Evolutionary conservation across 2,797 vertebrate species (phyloP).

Genomic region (Epinephelus coioides): DNA sequence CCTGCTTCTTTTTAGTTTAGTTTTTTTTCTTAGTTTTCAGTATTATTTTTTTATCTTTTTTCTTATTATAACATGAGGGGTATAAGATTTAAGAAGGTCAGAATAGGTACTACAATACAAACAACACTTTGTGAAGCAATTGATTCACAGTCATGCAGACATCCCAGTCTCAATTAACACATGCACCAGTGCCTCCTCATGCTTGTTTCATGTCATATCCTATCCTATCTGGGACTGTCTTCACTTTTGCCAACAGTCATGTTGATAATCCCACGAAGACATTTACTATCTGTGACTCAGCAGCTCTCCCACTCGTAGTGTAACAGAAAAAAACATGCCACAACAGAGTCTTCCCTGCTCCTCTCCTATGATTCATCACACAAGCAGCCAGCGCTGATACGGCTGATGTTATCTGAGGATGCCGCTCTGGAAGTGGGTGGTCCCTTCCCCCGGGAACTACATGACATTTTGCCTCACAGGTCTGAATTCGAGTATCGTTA

Average conservation of each 20-base stretch:
- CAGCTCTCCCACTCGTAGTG: neutral
- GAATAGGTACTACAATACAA: too few relatives aligned
- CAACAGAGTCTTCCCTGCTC: slow-evolving; percentile 7
- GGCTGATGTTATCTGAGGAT: neutral
- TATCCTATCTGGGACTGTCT: neutral
- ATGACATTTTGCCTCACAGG: neutral
- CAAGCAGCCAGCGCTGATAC: neutral
- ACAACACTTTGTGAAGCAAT: too few relatives aligned
- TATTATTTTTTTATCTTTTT: too few relatives aligned
- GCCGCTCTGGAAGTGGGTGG: neutral
- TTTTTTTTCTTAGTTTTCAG: too few relatives aligned
- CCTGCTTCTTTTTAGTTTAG: too few relatives aligned
- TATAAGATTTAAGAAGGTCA: too few relatives aligned
- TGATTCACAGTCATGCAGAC: too few relatives aligned
- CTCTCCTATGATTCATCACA: slow-evolving; percentile 19
- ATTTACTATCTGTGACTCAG: neutral
- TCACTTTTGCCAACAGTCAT: neutral
- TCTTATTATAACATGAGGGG: too few relatives aligned
- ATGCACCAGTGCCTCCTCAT: neutral
- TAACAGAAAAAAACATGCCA: slow-evolving; percentile 4
- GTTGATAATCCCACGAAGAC: neutral
- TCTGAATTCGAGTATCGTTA: neutral
- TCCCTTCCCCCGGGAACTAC: neutral
- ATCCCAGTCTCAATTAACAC: neutral
- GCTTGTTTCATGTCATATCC: neutral